Percentiles rank a stretch among this genome's conserved stretches.
phyloP scores from a whole-genome alignment of 2,113 vertebrate genomes.

The Hydrolagus affinis region DNA sequence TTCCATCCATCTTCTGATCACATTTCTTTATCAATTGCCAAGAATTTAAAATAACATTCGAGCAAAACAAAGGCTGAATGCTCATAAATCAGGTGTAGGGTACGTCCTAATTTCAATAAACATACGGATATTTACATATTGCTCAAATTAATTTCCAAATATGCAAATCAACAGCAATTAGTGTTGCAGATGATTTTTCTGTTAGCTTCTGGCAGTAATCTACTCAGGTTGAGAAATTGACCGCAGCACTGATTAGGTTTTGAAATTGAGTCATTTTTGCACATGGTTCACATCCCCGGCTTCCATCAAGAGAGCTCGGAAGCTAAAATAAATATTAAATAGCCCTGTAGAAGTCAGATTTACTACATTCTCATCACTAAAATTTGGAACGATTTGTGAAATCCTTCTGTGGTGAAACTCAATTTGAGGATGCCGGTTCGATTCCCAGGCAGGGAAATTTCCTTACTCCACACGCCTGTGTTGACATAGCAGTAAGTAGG shows the following conservation, averaged over 20 bases:
- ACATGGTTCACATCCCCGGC: slow-evolving; percentile 5
- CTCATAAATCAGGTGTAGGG: slow-evolving; percentile 27
- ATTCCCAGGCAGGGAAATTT: no score
- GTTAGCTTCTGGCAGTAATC: slow-evolving; percentile 12
- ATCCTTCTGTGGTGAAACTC: slow-evolving; percentile 6
- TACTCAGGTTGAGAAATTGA: slow-evolving; percentile 7
- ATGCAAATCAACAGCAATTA: slow-evolving; percentile 28
- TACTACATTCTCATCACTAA: not conserved
- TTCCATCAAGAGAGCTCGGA: slow-evolving; percentile 17
- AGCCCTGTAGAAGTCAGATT: not conserved
- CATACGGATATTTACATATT: slow-evolving; percentile 28
- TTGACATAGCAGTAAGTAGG: no score
- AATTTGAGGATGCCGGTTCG: no score
- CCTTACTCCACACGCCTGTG: no score
- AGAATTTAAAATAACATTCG: not conserved
- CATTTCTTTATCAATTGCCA: slow-evolving; percentile 7
- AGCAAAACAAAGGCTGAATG: not conserved
- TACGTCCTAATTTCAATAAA: slow-evolving; percentile 24
- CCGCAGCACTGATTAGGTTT: slow-evolving; percentile 15
- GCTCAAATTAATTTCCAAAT: slow-evolving; percentile 30
- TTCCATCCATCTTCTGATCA: slow-evolving; percentile 5
- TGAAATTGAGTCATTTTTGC: not conserved
- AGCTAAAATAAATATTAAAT: slow-evolving; percentile 30
- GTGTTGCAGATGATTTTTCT: slow-evolving; percentile 21
- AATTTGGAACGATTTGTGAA: not conserved